Conservation (phyloP, 2,797 vertebrate genomes). For the Iguana delicatissima region DNA sequence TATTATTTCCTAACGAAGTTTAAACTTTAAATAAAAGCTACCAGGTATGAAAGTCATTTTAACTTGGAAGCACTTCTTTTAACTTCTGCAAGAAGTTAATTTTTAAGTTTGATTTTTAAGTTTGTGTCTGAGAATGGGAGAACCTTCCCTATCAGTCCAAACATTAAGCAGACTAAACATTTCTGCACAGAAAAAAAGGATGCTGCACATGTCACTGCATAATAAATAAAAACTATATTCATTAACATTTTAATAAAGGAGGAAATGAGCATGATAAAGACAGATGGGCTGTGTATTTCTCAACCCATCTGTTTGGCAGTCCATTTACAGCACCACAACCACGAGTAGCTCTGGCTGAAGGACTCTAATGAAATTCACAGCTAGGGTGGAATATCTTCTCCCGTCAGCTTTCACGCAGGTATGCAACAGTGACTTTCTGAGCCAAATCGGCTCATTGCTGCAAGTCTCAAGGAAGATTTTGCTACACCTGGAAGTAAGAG, state of each 20-base stretch:
- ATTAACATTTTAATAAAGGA: constrained; percentile 84
- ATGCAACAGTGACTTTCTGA: constrained; percentile 51
- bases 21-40: constrained; percentile 26
- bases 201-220: constrained; percentile 71
- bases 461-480: constrained; percentile 58
- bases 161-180: constrained; percentile 69
- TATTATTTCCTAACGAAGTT: background rate
- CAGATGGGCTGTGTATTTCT: constrained; percentile 77
- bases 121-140: constrained; percentile 60
- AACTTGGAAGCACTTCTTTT: constrained; percentile 47
- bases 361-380: constrained; percentile 63
- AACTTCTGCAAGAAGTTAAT: constrained; percentile 15
- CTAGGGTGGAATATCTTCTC: constrained; percentile 59
- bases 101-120: constrained; percentile 44
- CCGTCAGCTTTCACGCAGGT: constrained; percentile 69
- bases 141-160: constrained; percentile 65
- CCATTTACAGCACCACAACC: constrained; percentile 71
- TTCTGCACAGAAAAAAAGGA: constrained; percentile 75
- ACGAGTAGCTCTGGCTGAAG: constrained; percentile 73
- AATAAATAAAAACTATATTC: constrained; percentile 84
- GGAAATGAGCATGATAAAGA: constrained; percentile 81
- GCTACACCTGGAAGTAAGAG: background rate
- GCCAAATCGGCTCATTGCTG: constrained; percentile 59
- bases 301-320: constrained; percentile 79
- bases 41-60: constrained; percentile 30